Conservation (phyloP, 1,140 invertebrate genomes). For the Papilio polyxenes region DNA sequence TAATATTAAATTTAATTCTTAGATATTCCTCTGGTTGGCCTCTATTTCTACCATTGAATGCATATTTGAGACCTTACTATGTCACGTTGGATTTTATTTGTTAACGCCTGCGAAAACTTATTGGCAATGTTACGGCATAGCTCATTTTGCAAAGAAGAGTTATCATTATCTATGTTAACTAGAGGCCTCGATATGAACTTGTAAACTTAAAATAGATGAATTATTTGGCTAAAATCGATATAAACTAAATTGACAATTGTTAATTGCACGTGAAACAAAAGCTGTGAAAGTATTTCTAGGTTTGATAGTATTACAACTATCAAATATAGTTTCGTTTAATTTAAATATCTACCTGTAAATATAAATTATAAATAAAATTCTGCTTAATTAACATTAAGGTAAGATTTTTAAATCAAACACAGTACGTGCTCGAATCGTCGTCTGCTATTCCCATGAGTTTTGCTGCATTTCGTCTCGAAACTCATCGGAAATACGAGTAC, state of each 20-base stretch:
- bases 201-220: no score
- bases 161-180: not conserved
- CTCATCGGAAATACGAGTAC: constrained; percentile 15
- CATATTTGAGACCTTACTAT: not conserved
- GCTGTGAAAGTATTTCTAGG: not conserved
- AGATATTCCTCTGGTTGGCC: not conserved
- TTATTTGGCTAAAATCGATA: no score
- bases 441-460: constrained; percentile 6
- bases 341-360: not conserved
- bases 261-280: not conserved
- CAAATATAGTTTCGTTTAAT: not conserved
- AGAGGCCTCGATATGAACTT: no score
- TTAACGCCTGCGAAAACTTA: not conserved
- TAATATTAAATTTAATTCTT: not conserved
- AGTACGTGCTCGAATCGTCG: not conserved
- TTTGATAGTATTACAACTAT: not conserved
- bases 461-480: not conserved
- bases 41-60: not conserved
- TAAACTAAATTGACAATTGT: no score
- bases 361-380: not conserved
- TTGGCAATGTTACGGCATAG: not conserved
- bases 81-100: not conserved
- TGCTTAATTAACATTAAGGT: not conserved
- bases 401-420: not conserved
- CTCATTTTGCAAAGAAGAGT: not conserved